Conservation (phyloP, 30 jellyfish, hydroid and myxozoan genomes). For the Sanderia malayensis region DNA sequence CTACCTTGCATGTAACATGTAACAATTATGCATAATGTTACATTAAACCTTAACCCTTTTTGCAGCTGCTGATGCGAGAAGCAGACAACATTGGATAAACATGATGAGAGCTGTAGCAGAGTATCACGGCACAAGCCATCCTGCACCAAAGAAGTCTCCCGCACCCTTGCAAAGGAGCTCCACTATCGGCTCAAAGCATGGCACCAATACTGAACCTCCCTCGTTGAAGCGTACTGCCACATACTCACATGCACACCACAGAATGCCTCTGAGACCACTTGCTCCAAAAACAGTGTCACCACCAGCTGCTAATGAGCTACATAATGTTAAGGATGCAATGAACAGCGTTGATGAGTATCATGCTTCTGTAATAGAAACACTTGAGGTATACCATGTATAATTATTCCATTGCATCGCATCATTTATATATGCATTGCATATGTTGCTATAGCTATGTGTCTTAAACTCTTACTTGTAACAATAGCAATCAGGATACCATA, state of each 20-base stretch:
- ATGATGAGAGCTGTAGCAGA: constrained; percentile 98
- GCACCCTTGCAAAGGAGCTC: constrained; percentile 36
- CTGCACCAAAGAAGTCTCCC: constrained; percentile 22
- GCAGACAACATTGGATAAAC: constrained; percentile 95
- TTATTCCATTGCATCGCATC: too few species aligned
- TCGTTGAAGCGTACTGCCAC: constrained; percentile 40
- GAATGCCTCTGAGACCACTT: constrained; percentile 8
- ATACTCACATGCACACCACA: background rate
- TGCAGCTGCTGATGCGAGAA: constrained; percentile 86
- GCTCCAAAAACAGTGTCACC: constrained; percentile 45
- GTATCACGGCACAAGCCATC: constrained; percentile 62
- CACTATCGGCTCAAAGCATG: constrained; percentile 26
- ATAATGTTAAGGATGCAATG: constrained; percentile 87
- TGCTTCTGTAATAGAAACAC: constrained; percentile 88
- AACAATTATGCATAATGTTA: too few species aligned
- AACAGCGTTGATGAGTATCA: constrained; percentile 92
- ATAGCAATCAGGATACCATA: too few species aligned
- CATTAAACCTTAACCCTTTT: too few species aligned
- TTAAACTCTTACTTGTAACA: too few species aligned
- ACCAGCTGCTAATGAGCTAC: constrained; percentile 87
- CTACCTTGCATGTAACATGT: too few species aligned
- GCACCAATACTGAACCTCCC: constrained; percentile 20
- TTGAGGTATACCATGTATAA: constrained; percentile 64
- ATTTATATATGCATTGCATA: background rate
- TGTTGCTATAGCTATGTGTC: background rate